Base-by-base conservation (phyloP, 2,888 invertebrate species). In the Scaptomyza flava region DNA sequence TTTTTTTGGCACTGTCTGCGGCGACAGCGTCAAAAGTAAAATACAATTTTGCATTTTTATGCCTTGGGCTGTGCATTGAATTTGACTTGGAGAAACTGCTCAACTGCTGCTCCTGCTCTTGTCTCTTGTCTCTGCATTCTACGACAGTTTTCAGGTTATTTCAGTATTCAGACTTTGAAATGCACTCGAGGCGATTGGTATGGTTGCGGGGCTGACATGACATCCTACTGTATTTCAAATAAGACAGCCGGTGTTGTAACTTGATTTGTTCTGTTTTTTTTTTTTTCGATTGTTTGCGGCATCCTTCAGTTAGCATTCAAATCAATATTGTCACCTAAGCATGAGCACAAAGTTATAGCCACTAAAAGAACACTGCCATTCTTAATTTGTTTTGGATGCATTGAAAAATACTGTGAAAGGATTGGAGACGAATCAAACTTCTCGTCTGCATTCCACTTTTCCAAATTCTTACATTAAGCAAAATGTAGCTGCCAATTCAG, bases 41-140 rank as follows among this genome's bases (percentile, higher is more conserved):
- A 78, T 69, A 82, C 71, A 86, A 72, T 78, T 87, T 73, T 72
- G 68, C 80, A 78, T 70, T 80, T 79, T 74, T 46, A 60, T 63
- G 83, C 83, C 87, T 58, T 46, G 46, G 79, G 83, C 85, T 57
- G 72, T 68, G 81, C 87, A 83, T 81, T 71, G 70, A 67, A 79
- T 81, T 74, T 74, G 72, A 72, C 80, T 82, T 65, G 67, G 23
- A 38, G 43, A 30, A 67, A 47, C 53, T 57, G 6, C 48, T 48
- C 47, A 12, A 8, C 3, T 46, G n/a, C 0, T 27, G 0, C 6
- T 30, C 14, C 0, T 27, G 0, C 6, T 30, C 14, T 6, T 47
- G 17, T 17, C 6, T 30, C 14, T 6, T 47, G 17, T 17, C 17
- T 31, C 52, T 62, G 57, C 50, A 69, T 41, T 54, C 58, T 59